These are phyloP conservation scores for Grammomys dolichurus DNA, from an alignment of 2,113 vertebrate species.

Conservation along the genomic window DNA sequence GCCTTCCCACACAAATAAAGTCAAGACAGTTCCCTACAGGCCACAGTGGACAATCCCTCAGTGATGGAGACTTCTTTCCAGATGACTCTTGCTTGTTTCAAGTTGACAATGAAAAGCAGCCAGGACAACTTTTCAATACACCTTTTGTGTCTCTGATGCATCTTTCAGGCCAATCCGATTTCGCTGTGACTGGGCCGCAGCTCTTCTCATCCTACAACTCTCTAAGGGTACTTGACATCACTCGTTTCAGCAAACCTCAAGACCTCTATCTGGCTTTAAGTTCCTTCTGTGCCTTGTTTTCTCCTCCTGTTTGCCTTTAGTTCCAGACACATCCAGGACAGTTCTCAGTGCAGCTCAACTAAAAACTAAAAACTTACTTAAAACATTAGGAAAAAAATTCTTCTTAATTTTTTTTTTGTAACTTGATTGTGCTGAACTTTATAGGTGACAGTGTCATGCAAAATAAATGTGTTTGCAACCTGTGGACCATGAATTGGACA, in stretches of 20 bases:
- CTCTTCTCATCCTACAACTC: fast-evolving
- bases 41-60: not conserved
- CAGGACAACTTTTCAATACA: not conserved
- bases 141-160: not conserved
- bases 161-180: not conserved
- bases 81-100: not conserved
- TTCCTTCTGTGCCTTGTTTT: not conserved
- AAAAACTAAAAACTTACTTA: not conserved
- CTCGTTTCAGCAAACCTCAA: not conserved
- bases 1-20: not conserved
- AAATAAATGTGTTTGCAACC: not conserved
- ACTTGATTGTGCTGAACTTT: not conserved
- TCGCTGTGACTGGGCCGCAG: not conserved
- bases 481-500: not conserved
- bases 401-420: not conserved
- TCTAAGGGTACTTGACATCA: not conserved
- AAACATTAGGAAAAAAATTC: not conserved
- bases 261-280: not conserved
- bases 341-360: not conserved
- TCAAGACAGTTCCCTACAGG: not conserved
- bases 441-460: not conserved
- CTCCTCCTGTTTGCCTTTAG: not conserved
- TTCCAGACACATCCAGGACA: not conserved
- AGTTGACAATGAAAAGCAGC: not conserved
- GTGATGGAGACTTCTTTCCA: no score